Percentiles rank a stretch among this genome's conserved stretches.
These are phyloP conservation scores for Drosophila lutescens DNA, from an alignment of 2,888 invertebrate genomes.

Conservation along the genomic window DNA sequence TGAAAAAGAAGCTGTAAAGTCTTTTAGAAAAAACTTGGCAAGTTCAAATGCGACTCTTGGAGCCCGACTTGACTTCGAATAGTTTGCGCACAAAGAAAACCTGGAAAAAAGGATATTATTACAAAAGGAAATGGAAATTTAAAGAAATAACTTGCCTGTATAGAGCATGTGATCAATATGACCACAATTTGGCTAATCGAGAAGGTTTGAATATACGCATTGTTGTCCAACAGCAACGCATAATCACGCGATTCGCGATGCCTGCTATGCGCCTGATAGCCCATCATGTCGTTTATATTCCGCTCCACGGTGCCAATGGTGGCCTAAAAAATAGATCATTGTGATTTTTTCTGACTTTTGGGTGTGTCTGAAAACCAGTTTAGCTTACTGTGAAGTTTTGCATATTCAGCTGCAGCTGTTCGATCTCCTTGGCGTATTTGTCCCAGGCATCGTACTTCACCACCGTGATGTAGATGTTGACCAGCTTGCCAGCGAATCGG, in stretches of 20 bases:
- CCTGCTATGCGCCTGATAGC: slow-evolving; percentile 92
- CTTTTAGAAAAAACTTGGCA: background rate
- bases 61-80: slow-evolving; percentile 90
- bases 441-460: slow-evolving; percentile 97
- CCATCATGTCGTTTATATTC: slow-evolving; percentile 93
- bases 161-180: slow-evolving; percentile 90
- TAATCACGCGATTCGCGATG: slow-evolving; percentile 93
- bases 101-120: slow-evolving; percentile 84
- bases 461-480: slow-evolving; percentile 95
- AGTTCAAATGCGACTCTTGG: slow-evolving; percentile 84
- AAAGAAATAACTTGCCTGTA: slow-evolving; percentile 86
- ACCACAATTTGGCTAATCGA: slow-evolving; percentile 94
- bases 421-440: slow-evolving; percentile 94
- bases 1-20: background rate
- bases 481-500: slow-evolving; percentile 94
- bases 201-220: slow-evolving; percentile 94
- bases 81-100: slow-evolving; percentile 95
- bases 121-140: too few species aligned
- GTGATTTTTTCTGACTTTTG: slow-evolving; percentile 7
- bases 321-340: slow-evolving; percentile 84
- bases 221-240: slow-evolving; percentile 92
- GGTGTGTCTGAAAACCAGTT: slow-evolving; percentile 69
- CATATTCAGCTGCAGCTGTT: slow-evolving; percentile 93
- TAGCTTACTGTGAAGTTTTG: slow-evolving; percentile 93
- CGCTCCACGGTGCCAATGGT: slow-evolving; percentile 91